Percentiles rank a stretch among this genome's conserved stretches.
phyloP scores from a whole-genome alignment of 2,797 vertebrate species.

The Chaenodraco wilsoni region DNA sequence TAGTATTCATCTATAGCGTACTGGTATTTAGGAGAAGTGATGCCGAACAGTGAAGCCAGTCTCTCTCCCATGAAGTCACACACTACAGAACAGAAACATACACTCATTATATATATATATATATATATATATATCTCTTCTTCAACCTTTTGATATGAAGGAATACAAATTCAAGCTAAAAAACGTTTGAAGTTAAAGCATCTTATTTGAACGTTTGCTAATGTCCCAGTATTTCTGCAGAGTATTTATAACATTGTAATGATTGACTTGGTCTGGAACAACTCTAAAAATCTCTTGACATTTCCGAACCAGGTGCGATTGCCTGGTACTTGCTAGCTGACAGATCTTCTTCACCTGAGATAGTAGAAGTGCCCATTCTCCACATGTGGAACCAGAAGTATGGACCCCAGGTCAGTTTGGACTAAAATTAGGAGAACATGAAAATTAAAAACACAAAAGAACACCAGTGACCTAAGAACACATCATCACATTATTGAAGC shows the following conservation, averaged over 20 bases:
- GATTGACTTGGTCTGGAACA: neutral
- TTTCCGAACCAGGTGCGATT: neutral
- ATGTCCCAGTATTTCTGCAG: neutral
- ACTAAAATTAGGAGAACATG: conserved; percentile 78
- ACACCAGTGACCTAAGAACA: too few relatives aligned
- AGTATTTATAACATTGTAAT: neutral
- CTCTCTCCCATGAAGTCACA: conserved; percentile 98
- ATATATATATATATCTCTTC: neutral
- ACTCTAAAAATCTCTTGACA: neutral
- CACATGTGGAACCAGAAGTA: conserved; percentile 98
- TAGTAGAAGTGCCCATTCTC: conserved; percentile 92
- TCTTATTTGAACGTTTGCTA: too few relatives aligned
- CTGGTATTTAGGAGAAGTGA: conserved; percentile 97
- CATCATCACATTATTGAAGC: too few relatives aligned
- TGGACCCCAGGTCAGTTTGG: conserved; percentile 94
- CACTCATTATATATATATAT: neutral
- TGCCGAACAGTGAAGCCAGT: conserved; percentile 94
- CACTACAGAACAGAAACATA: conserved; percentile 77
- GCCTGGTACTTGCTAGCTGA: neutral
- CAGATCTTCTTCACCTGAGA: conserved; percentile 89
- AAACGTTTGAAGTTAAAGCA: neutral
- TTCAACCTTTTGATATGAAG: neutral
- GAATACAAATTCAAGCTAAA: neutral
- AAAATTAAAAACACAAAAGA: neutral
- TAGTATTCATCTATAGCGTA: conserved; percentile 99